These are phyloP conservation scores for Silurus glanis DNA, from an alignment of 2,113 vertebrate genomes.

Conservation along the genomic window DNA sequence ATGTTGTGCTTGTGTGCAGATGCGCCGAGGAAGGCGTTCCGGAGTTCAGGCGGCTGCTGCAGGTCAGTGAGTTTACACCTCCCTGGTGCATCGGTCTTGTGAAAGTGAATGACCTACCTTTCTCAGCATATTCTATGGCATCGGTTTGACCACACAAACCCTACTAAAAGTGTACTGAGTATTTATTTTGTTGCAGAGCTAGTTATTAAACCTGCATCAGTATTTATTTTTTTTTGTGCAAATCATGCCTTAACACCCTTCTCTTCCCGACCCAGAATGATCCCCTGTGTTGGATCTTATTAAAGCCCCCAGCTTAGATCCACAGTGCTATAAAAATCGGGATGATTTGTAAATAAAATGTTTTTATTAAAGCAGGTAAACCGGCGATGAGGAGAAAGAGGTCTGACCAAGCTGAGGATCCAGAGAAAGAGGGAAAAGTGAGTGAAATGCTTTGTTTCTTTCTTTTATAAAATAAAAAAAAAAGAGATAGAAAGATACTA, in stretches of 20 bases:
- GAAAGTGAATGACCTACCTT: neutral
- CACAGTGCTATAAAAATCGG: neutral
- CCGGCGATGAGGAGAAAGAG: slow-evolving; percentile 56
- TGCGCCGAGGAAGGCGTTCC: slow-evolving; percentile 48
- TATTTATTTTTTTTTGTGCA: neutral
- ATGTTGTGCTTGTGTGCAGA: neutral
- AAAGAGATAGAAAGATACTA: neutral
- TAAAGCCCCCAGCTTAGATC: neutral
- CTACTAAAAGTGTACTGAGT: neutral
- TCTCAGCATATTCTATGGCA: neutral
- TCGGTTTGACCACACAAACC: too few relatives aligned
- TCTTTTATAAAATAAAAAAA: neutral
- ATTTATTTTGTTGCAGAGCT: neutral
- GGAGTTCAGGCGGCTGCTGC: slow-evolving; percentile 15
- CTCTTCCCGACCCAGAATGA: neutral
- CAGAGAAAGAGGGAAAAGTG: slow-evolving; percentile 58
- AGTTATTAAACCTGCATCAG: neutral
- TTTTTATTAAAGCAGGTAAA: slow-evolving; percentile 25
- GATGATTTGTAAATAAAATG: neutral
- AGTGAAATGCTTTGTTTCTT: neutral
- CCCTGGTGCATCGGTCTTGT: neutral
- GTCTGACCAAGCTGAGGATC: slow-evolving; percentile 60
- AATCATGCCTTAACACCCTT: neutral
- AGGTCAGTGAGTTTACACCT: neutral
- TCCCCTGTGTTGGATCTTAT: neutral